A percentile compares a stretch with the other conserved stretches of the same genome.
These are phyloP conservation scores for Mizuhopecten yessoensis DNA, from an alignment of 1,140 invertebrate species.

Conservation along the genomic window DNA sequence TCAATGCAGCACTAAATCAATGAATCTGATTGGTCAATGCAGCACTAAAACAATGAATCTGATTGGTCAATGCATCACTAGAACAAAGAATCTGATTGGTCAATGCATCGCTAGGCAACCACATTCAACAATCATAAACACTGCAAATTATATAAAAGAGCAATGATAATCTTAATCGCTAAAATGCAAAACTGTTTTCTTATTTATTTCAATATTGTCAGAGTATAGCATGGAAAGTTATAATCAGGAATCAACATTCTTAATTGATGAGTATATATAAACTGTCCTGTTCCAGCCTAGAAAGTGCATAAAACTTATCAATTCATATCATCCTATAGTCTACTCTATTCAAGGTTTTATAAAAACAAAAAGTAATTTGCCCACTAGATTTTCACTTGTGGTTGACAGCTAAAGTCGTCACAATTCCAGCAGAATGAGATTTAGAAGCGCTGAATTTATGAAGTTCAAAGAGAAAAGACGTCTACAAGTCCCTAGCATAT, in stretches of 20 bases:
- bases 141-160: too few relatives aligned
- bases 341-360: too few relatives aligned
- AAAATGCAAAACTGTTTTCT: neutral
- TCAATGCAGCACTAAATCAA: neutral
- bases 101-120: neutral
- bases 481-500: slow-evolving; percentile 37
- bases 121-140: too few relatives aligned
- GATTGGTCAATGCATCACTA: neutral
- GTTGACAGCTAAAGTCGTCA: neutral
- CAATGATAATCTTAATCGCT: too few relatives aligned
- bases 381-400: neutral
- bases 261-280: too few relatives aligned
- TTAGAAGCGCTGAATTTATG: neutral
- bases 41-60: neutral
- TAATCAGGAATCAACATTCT: neutral
- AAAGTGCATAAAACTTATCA: too few relatives aligned
- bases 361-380: too few relatives aligned
- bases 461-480: slow-evolving; percentile 6
- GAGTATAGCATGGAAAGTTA: neutral
- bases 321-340: too few relatives aligned
- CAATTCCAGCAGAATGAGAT: neutral
- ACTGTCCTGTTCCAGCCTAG: too few relatives aligned
- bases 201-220: too few relatives aligned
- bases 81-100: neutral
- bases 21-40: neutral